These are phyloP conservation scores for Orycteropus afer DNA, from an alignment of 2,113 vertebrate species.

Conservation along the genomic window DNA sequence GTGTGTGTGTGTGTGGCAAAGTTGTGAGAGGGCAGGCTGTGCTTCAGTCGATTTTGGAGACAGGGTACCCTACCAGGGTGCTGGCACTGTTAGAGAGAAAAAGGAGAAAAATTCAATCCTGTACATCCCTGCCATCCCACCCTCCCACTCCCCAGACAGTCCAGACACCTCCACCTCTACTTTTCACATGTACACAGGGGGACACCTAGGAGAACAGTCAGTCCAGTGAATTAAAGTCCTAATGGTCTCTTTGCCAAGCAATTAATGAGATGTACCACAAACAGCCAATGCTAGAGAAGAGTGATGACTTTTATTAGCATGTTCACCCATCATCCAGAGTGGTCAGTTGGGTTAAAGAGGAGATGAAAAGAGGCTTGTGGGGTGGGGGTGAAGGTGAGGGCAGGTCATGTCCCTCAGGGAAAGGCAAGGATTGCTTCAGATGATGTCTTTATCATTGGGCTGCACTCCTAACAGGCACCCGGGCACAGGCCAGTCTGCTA, in stretches of 20 bases:
- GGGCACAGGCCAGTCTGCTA: constrained; percentile 16
- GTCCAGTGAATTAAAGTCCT: background rate
- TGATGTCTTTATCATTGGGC: background rate
- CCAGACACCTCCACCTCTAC: background rate
- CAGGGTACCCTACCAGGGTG: background rate
- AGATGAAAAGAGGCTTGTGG: background rate
- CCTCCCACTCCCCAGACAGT: background rate
- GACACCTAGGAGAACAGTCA: background rate
- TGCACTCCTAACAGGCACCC: constrained; percentile 36
- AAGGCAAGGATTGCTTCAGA: rapidly evolving
- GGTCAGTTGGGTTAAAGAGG: background rate
- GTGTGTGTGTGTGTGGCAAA: rapidly evolving
- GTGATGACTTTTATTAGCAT: background rate
- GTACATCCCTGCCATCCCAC: background rate
- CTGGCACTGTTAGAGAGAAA: background rate
- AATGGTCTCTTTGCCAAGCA: background rate
- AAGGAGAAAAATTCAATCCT: background rate
- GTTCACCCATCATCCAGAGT: background rate
- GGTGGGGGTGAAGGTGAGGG: background rate
- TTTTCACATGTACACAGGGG: background rate
- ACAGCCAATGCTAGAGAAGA: rapidly evolving
- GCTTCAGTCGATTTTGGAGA: background rate
- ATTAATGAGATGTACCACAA: background rate
- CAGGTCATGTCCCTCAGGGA: background rate
- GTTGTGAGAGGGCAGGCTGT: background rate